Evolutionary conservation across 2,888 invertebrate genomes (phyloP).

Genomic region (Ectropis crepuscularia): DNA sequence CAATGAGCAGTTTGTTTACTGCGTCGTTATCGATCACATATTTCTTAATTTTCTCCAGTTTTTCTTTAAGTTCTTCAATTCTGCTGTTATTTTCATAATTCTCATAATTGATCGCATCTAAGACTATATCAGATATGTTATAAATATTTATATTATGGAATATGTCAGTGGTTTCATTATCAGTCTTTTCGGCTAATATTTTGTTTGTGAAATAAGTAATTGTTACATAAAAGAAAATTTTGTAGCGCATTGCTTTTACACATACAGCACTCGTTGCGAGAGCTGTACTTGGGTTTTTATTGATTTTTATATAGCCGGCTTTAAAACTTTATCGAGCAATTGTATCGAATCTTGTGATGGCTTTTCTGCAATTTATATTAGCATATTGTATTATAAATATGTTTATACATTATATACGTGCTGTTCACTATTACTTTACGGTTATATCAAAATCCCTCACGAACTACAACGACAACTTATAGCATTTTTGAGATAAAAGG

Average conservation of each 20-base stretch:
- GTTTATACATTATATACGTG: no score
- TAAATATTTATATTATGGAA: background rate
- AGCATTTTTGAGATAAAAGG: no score
- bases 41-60: constrained; percentile 57
- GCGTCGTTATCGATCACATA: constrained; percentile 61
- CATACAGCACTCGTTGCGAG: constrained; percentile 4
- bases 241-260: constrained; percentile 33
- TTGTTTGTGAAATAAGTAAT: constrained; percentile 27
- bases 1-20: constrained; percentile 51
- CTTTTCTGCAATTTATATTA: constrained; percentile 23
- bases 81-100: constrained; percentile 41
- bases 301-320: constrained; percentile 37
- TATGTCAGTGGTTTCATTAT: background rate
- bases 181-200: background rate
- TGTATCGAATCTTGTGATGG: constrained; percentile 26
- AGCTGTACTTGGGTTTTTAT: constrained; percentile 27
- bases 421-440: no score
- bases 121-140: constrained; percentile 25
- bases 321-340: constrained; percentile 38
- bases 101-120: constrained; percentile 21
- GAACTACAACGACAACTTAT: no score
- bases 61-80: constrained; percentile 61
- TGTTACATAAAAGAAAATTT: constrained; percentile 18
- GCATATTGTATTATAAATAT: background rate
- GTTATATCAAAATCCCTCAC: no score